phyloP scores from a whole-genome alignment of 2,888 invertebrate species.

The Augiades crinisus region DNA sequence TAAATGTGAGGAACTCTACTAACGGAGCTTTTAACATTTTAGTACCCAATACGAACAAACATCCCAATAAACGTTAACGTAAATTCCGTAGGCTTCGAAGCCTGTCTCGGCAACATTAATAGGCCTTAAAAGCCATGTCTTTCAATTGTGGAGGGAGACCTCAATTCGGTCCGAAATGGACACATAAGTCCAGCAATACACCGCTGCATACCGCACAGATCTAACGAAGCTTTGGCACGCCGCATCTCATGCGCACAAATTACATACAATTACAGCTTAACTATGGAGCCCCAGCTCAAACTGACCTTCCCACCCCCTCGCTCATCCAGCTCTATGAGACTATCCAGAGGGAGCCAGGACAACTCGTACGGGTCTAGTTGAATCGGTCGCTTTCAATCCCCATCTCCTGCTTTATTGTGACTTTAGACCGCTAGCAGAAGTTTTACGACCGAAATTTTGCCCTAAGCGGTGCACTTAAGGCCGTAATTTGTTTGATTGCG shows the following conservation, averaged over 20 bases:
- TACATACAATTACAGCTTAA: conserved; percentile 54
- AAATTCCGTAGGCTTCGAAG: neutral
- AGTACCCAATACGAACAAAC: neutral
- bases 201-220: conserved; percentile 41
- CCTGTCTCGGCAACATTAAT: conserved; percentile 6
- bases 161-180: conserved; percentile 29
- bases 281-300: conserved; percentile 39
- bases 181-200: conserved; percentile 29
- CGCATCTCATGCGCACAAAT: conserved; percentile 60
- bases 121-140: conserved; percentile 12
- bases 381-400: conserved; percentile 47
- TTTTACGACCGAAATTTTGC: conserved; percentile 45
- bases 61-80: conserved; percentile 8
- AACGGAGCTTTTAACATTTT: neutral
- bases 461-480: conserved; percentile 48
- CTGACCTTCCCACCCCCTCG: conserved; percentile 34
- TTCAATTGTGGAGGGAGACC: conserved; percentile 23
- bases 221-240: conserved; percentile 50
- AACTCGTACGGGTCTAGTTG: conserved; percentile 43
- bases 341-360: conserved; percentile 29
- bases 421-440: conserved; percentile 41
- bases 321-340: conserved; percentile 27
- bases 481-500: conserved; percentile 45
- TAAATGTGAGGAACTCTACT: neutral
- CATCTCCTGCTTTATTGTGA: conserved; percentile 61